These are phyloP conservation scores for Cheilosia vernalis DNA, from an alignment of 2,888 invertebrate genomes.

Conservation along the genomic window DNA sequence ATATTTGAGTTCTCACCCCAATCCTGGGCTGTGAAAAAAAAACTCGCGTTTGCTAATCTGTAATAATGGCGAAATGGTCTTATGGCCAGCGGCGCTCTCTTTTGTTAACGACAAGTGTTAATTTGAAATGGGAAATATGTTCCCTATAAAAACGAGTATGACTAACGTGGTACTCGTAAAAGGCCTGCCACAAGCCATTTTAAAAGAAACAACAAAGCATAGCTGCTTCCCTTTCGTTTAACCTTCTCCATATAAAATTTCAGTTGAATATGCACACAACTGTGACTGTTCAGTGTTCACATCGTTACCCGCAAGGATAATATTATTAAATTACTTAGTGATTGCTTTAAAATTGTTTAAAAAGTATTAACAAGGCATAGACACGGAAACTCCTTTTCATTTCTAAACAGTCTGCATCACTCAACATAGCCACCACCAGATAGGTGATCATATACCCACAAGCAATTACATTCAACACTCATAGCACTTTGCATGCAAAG, in stretches of 20 bases:
- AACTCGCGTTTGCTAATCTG: slow-evolving; percentile 47
- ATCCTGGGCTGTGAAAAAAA: neutral
- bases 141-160: neutral
- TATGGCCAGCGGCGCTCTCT: slow-evolving; percentile 33
- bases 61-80: slow-evolving; percentile 36
- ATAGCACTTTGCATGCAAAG: slow-evolving; percentile 37
- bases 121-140: slow-evolving; percentile 24
- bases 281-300: neutral
- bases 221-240: neutral
- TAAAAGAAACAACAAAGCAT: neutral
- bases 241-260: neutral
- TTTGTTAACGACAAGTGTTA: slow-evolving; percentile 10
- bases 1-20: slow-evolving; percentile 5
- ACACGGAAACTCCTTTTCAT: slow-evolving; percentile 7
- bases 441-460: slow-evolving; percentile 47
- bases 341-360: slow-evolving; percentile 32
- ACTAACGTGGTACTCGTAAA: neutral
- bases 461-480: slow-evolving; percentile 61
- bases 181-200: neutral
- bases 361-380: slow-evolving; percentile 12
- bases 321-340: slow-evolving; percentile 16
- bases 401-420: slow-evolving; percentile 10
- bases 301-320: neutral
- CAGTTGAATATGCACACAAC: neutral
- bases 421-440: slow-evolving; percentile 15